Conservation (phyloP, 1,140 invertebrate species). For the Condylostylus longicornis region DNA sequence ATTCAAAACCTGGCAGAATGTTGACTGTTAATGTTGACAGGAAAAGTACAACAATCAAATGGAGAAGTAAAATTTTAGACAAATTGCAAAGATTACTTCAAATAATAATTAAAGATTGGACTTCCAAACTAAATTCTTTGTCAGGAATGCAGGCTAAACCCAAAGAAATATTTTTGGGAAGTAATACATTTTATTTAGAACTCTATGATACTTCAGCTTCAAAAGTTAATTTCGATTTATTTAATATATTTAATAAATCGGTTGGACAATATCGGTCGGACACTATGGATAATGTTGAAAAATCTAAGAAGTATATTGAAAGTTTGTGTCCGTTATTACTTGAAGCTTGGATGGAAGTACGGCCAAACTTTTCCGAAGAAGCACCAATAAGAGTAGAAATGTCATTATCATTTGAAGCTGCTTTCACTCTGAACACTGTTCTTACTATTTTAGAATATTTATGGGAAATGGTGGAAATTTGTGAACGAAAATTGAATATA, state of each 20-base stretch:
- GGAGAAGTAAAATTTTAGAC: constrained; percentile 56
- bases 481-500: constrained; percentile 23
- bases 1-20: constrained; percentile 44
- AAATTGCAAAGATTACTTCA: constrained; percentile 41
- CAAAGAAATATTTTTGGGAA: no score
- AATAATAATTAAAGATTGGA: no score
- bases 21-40: constrained; percentile 47
- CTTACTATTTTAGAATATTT: constrained; percentile 40
- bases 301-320: constrained; percentile 39
- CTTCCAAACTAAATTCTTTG: not conserved
- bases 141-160: not conserved
- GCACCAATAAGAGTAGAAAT: constrained; percentile 21
- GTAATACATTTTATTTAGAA: not conserved
- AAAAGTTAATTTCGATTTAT: not conserved
- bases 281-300: constrained; percentile 13
- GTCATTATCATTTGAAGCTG: constrained; percentile 39
- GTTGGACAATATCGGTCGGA: no score
- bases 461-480: constrained; percentile 35
- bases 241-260: not conserved
- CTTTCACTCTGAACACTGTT: constrained; percentile 38
- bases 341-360: constrained; percentile 58
- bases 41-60: constrained; percentile 53
- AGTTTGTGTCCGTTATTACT: constrained; percentile 51
- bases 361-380: constrained; percentile 32
- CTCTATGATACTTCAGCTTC: not conserved